A percentile compares a stretch with the other conserved stretches of the same genome.
These are phyloP conservation scores for Amphipoea lucens DNA, from an alignment of 2,888 invertebrate species.

Conservation along the genomic window DNA sequence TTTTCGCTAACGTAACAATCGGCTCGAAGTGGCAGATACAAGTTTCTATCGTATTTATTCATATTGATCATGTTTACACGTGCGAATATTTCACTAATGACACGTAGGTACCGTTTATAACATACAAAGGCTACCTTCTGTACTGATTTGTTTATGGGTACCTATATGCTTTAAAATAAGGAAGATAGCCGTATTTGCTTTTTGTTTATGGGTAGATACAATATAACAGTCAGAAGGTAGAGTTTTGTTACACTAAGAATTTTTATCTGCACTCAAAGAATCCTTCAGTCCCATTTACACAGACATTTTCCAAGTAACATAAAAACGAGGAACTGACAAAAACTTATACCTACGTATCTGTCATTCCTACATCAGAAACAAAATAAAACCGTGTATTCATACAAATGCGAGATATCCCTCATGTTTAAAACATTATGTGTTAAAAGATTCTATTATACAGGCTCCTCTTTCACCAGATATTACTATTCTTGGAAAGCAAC, in stretches of 20 bases:
- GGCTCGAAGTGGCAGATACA: not conserved
- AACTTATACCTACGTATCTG: slow-evolving; percentile 23
- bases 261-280: not conserved
- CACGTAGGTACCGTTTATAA: not conserved
- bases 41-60: slow-evolving; percentile 12
- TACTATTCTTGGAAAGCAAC: slow-evolving; percentile 43
- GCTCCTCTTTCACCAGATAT: slow-evolving; percentile 35
- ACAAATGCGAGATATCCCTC: slow-evolving; percentile 43
- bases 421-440: slow-evolving; percentile 57
- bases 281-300: not conserved
- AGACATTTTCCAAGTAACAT: not conserved
- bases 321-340: slow-evolving; percentile 13
- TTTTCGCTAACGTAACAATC: not conserved
- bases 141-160: not conserved
- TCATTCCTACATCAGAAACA: slow-evolving; percentile 45
- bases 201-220: not conserved
- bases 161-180: not conserved
- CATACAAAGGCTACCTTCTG: not conserved
- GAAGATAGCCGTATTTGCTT: not conserved
- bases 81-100: slow-evolving; percentile 12
- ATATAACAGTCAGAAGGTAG: not conserved
- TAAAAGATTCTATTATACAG: slow-evolving; percentile 43
- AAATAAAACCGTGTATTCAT: slow-evolving; percentile 38
- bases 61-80: slow-evolving; percentile 5
- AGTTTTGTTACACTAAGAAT: not conserved